Evolutionary conservation across 2,888 invertebrate species (phyloP), one percentile per base, ranked within the genome.

Genomic region (Mythimna impura): DNA sequence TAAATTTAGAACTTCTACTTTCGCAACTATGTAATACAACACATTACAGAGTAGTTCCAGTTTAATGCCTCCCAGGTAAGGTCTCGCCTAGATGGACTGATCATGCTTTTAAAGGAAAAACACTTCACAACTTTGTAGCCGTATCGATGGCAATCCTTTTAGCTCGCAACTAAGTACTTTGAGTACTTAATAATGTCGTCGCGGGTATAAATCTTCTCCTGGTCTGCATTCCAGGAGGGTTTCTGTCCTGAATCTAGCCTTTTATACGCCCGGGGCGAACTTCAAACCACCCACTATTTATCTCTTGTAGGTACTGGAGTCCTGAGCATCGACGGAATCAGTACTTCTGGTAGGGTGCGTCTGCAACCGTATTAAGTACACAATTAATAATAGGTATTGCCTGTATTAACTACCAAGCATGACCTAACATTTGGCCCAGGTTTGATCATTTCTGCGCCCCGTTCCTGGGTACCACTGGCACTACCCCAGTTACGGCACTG

Each of bases 1-100:
- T 84, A 89, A 90, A 90, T 90, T 89, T 86, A 82, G 71, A 87
- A 88, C 88, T 91, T 89, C 82, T 78, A 84, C 86, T 89, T 88
- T 87, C 80, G 73, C 77, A 86, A 91, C 86, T 88, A 86, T 86
- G 86, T 88, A 86, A 87, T 84, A 84, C 84, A 82, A 83, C 84
- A 82, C 82, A 76, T 82, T 82, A 83, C 66, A 69, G 70, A 66
- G 78, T 76, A 78, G 75, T 80, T 81, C 50, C 36, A 30, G 43
- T 68, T 81, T 83, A 84, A 82, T 80, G 67, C 78, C 57, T 60
- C 40, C 61, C 34, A 78, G 76, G 75, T 78, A 70, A 73, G 70
- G 72, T 74, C 73, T 47, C 47, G 47, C 17, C 6, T 78, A 74
- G 77, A 78, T 54, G 70, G 43, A 57, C 69, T 65, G 72, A 76